Conservation (phyloP, 2,113 vertebrate species). For the Orycteropus afer region DNA sequence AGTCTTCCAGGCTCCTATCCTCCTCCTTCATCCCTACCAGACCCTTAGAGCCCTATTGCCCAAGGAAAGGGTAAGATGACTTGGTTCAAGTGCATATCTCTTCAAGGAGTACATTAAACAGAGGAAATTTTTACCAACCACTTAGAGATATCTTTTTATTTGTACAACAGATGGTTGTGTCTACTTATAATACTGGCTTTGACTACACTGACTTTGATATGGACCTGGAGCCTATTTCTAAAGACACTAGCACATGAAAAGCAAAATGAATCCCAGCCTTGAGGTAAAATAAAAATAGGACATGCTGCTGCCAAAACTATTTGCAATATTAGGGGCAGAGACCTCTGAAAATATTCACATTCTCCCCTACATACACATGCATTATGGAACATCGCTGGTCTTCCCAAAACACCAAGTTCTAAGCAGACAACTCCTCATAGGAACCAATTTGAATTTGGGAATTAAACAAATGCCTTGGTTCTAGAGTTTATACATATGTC, state of each 20-base stretch:
- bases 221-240: background rate
- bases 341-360: background rate
- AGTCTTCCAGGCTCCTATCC: background rate
- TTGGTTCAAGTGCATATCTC: background rate
- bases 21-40: background rate
- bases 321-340: background rate
- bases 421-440: background rate
- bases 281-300: background rate
- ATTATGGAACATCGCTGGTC: background rate
- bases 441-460: background rate
- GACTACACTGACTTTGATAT: background rate
- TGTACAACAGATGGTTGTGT: background rate
- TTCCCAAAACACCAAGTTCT: background rate
- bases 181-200: background rate
- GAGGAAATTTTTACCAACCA: background rate
- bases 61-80: background rate
- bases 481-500: background rate
- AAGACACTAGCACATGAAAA: background rate
- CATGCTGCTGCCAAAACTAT: background rate
- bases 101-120: background rate
- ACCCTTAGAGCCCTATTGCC: accelerated
- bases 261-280: background rate
- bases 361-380: background rate
- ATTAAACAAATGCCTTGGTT: background rate
- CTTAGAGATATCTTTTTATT: background rate